Conservation (phyloP, 2,888 invertebrate genomes). For the Campoplex capitator region DNA sequence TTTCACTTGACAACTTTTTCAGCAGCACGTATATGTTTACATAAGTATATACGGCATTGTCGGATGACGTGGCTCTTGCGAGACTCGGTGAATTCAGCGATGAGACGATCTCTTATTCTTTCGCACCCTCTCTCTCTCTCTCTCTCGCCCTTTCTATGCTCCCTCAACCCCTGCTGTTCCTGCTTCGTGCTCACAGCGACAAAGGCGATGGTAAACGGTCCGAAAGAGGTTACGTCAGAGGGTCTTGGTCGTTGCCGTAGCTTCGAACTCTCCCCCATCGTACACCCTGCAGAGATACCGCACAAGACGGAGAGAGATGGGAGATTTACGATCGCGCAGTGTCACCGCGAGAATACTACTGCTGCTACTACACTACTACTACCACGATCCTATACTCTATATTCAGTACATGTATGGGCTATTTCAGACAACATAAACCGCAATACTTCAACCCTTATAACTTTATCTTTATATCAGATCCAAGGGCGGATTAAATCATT, state of each 20-base stretch:
- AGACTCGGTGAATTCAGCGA: slow-evolving; percentile 26
- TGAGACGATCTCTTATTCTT: slow-evolving; percentile 43
- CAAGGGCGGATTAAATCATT: neutral
- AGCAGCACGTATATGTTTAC: neutral
- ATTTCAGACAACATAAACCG: neutral
- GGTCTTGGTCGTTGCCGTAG: slow-evolving; percentile 45
- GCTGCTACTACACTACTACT: slow-evolving; percentile 27
- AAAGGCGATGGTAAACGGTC: slow-evolving; percentile 69
- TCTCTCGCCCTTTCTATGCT: slow-evolving; percentile 8
- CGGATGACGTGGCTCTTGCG: slow-evolving; percentile 63
- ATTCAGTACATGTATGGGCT: slow-evolving; percentile 13
- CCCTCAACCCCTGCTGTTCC: neutral
- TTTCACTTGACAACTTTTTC: neutral
- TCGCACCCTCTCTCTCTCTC: slow-evolving; percentile 8
- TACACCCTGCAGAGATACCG: slow-evolving; percentile 60
- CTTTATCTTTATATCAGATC: neutral
- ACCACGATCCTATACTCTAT: slow-evolving; percentile 39
- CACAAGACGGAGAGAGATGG: slow-evolving; percentile 39
- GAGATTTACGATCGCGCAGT: slow-evolving; percentile 65
- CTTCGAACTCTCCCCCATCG: slow-evolving; percentile 34
- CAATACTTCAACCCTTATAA: neutral
- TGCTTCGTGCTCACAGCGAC: slow-evolving; percentile 39
- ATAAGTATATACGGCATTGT: neutral
- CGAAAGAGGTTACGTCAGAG: slow-evolving; percentile 57
- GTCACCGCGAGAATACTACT: slow-evolving; percentile 59